These are phyloP conservation scores for Zelostemma sp. DNA, from an alignment of 1,140 invertebrate genomes.

Conservation along the genomic window DNA sequence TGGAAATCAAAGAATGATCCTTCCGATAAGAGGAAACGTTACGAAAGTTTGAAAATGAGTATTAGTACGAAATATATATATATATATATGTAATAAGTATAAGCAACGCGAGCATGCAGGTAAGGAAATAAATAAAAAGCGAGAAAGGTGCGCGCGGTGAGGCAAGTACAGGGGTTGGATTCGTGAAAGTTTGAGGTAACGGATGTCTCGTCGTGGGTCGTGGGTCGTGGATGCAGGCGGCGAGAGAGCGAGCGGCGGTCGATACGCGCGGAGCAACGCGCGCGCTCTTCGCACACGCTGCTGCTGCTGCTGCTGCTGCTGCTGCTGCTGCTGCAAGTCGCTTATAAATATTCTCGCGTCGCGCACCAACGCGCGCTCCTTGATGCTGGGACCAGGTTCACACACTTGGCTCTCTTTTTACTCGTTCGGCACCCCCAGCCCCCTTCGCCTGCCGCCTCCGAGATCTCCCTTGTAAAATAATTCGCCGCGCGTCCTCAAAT, in stretches of 20 bases:
- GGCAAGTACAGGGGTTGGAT: not conserved
- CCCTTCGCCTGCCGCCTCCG: not conserved
- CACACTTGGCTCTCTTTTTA: not conserved
- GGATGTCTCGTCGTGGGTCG: not conserved
- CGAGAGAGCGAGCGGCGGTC: not conserved
- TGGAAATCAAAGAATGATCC: not conserved
- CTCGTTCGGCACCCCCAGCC: not conserved
- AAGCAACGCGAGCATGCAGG: too few species aligned
- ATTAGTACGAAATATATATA: too few species aligned
- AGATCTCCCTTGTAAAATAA: not conserved
- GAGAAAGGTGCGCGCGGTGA: too few species aligned
- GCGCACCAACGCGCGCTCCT: constrained; percentile 9
- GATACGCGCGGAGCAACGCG: constrained; percentile 6
- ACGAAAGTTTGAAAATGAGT: not conserved
- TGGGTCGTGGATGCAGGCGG: not conserved
- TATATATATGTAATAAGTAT: too few species aligned
- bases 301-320: too few species aligned
- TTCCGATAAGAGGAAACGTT: not conserved
- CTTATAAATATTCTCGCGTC: constrained; percentile 12
- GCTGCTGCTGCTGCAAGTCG: too few species aligned
- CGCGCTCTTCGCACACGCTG: not conserved
- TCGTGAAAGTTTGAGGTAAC: constrained; percentile 8
- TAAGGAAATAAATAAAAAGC: not conserved
- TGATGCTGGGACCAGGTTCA: constrained; percentile 2
- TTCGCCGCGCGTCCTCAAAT: constrained; percentile 2